A percentile compares a stretch with the other conserved stretches of the same genome.
Evolutionary conservation across 2,113 vertebrate species (phyloP).

Genomic region (Rattus rattus): DNA sequence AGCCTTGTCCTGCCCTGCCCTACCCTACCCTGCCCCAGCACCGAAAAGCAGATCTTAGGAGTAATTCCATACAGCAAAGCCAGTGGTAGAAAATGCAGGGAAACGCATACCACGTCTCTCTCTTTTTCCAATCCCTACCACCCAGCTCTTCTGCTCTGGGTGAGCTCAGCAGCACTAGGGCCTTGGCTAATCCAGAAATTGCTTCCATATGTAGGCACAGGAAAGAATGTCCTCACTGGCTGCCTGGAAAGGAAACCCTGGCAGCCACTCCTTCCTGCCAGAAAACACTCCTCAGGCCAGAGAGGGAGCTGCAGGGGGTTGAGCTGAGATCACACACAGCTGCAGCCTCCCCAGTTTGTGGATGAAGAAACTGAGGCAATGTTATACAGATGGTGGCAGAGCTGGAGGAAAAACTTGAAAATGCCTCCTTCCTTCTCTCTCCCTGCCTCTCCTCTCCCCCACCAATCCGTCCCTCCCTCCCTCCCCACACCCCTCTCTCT

Average conservation of each 20-base stretch:
- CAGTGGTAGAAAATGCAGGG: not conserved
- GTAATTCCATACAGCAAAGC: not conserved
- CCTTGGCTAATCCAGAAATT: constrained; percentile 77
- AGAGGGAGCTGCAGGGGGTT: not conserved
- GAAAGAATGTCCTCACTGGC: constrained; percentile 74
- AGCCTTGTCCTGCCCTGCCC: not conserved
- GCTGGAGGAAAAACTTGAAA: not conserved
- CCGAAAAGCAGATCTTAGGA: not conserved
- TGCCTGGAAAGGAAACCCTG: constrained; percentile 64
- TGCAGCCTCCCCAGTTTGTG: not conserved
- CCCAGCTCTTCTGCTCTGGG: constrained; percentile 41
- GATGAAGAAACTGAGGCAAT: constrained; percentile 41
- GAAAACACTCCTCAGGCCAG: constrained; percentile 47
- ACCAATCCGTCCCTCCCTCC: too few relatives aligned
- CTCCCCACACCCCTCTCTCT: not conserved
- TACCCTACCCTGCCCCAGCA: not conserved
- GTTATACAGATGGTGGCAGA: not conserved
- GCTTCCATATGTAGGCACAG: constrained; percentile 80
- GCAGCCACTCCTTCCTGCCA: constrained; percentile 73
- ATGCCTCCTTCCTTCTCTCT: not conserved
- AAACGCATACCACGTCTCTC: not conserved
- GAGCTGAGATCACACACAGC: not conserved
- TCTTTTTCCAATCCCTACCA: constrained; percentile 63
- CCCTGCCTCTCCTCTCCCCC: not conserved
- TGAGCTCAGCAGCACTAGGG: constrained; percentile 72